A percentile compares a stretch with the other conserved stretches of the same genome.
These are phyloP conservation scores for Radopholus similis DNA, from an alignment of 1,140 invertebrate genomes.

Conservation along the genomic window DNA sequence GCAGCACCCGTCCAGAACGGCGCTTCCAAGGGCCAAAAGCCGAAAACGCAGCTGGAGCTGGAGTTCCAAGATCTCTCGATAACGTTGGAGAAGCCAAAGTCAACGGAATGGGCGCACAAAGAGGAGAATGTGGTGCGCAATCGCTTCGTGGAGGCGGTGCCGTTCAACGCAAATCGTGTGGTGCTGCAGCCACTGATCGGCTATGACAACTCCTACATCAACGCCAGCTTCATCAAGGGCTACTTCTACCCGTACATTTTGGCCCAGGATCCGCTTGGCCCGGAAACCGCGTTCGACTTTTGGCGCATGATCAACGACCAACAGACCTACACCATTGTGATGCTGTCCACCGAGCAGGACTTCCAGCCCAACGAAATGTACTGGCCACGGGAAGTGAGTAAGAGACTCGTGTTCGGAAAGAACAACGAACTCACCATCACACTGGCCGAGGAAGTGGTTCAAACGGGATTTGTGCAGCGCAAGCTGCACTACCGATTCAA, in stretches of 20 bases:
- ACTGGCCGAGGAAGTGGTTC: slow-evolving; percentile 26
- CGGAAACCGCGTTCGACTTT: slow-evolving; percentile 72
- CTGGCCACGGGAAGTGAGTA: slow-evolving; percentile 40
- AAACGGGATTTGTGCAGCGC: slow-evolving; percentile 31
- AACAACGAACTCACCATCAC: slow-evolving; percentile 45
- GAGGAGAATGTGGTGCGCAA: slow-evolving; percentile 52
- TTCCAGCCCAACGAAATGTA: slow-evolving; percentile 61
- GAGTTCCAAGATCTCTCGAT: slow-evolving; percentile 39
- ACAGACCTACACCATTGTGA: slow-evolving; percentile 79
- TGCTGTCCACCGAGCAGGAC: slow-evolving; percentile 90
- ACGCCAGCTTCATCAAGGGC: slow-evolving; percentile 50
- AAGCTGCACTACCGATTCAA: slow-evolving; percentile 49
- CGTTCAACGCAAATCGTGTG: slow-evolving; percentile 53
- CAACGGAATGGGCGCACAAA: slow-evolving; percentile 39
- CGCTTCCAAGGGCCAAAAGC: neutral
- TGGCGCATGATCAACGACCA: slow-evolving; percentile 98
- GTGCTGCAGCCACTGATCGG: slow-evolving; percentile 47
- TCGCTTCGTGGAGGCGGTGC: slow-evolving; percentile 50
- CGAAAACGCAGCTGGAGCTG: slow-evolving; percentile 28
- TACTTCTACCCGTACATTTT: slow-evolving; percentile 58
- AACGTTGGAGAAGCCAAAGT: slow-evolving; percentile 37
- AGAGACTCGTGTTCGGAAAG: slow-evolving; percentile 31
- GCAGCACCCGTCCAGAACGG: neutral
- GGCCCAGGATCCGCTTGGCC: slow-evolving; percentile 79
- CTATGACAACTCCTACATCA: slow-evolving; percentile 53